These are phyloP conservation scores for Leptosomus discolor DNA, from an alignment of 2,113 vertebrate species.

Conservation along the genomic window DNA sequence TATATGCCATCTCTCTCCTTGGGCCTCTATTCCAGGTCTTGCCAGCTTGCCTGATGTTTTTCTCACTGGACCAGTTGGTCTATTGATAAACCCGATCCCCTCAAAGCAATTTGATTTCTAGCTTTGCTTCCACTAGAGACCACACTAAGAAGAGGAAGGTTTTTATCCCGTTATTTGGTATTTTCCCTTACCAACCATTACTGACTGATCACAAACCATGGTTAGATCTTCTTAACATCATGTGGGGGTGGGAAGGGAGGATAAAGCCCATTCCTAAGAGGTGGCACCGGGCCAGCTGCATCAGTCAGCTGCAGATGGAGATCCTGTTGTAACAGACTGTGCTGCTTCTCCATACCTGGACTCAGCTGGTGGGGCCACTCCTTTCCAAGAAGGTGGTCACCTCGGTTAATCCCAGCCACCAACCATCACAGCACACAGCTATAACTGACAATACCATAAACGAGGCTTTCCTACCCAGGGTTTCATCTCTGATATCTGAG, in stretches of 20 bases:
- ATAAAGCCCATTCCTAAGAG: not conserved
- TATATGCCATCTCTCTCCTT: no score
- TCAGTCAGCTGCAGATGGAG: not conserved
- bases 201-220: not conserved
- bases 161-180: rapidly evolving
- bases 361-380: no score
- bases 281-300: not conserved
- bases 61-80: not conserved
- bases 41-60: not conserved
- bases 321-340: not conserved
- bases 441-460: not conserved
- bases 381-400: not conserved
- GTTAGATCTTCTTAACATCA: not conserved
- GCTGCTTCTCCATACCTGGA: not conserved
- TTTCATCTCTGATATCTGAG: not conserved
- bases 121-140: not conserved
- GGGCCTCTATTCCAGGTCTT: not conserved
- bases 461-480: not conserved
- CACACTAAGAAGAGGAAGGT: not conserved
- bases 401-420: no score
- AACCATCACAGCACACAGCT: not conserved
- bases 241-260: not conserved
- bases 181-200: not conserved
- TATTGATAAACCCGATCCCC: not conserved
- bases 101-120: not conserved